Percentiles rank a stretch among this genome's conserved stretches.
These are phyloP conservation scores for Orchesella cincta DNA, from an alignment of 1,140 invertebrate genomes.

Conservation along the genomic window DNA sequence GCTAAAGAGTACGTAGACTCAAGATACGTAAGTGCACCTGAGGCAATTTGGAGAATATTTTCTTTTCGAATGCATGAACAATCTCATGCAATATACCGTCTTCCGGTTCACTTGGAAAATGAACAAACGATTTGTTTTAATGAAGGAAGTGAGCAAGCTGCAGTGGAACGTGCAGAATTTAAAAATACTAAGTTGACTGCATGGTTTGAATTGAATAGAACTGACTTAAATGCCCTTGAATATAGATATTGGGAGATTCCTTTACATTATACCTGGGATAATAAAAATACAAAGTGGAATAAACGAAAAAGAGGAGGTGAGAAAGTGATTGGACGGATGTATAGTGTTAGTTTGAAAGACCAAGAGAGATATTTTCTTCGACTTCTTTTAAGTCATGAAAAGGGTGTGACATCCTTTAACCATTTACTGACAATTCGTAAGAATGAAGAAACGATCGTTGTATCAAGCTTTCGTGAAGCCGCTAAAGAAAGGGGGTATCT, in stretches of 20 bases:
- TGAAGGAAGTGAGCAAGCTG: too few relatives aligned
- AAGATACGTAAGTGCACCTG: slow-evolving; percentile 52
- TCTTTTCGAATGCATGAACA: slow-evolving; percentile 48
- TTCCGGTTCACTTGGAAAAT: slow-evolving; percentile 59
- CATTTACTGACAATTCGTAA: neutral
- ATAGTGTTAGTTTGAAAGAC: neutral
- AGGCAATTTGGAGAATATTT: slow-evolving; percentile 53
- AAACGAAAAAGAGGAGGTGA: neutral
- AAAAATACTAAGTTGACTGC: slow-evolving; percentile 46
- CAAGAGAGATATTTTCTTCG: neutral
- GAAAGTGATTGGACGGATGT: slow-evolving; percentile 23
- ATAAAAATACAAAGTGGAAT: neutral
- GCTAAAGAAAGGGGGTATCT: slow-evolving; percentile 33
- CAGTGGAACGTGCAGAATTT: slow-evolving; percentile 32
- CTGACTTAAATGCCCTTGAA: neutral
- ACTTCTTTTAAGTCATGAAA: slow-evolving; percentile 25
- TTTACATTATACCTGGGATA: neutral
- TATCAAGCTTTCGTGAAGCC: slow-evolving; percentile 47
- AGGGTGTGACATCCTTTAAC: slow-evolving; percentile 13
- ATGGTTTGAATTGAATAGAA: slow-evolving; percentile 46
- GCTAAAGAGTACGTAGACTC: slow-evolving; percentile 44
- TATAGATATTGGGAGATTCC: slow-evolving; percentile 10
- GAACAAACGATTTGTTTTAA: slow-evolving; percentile 54
- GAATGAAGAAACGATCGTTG: slow-evolving; percentile 24
- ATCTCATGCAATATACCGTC: slow-evolving; percentile 54